phyloP scores from a whole-genome alignment of 1,140 invertebrate species.

The Papilio polytes region DNA sequence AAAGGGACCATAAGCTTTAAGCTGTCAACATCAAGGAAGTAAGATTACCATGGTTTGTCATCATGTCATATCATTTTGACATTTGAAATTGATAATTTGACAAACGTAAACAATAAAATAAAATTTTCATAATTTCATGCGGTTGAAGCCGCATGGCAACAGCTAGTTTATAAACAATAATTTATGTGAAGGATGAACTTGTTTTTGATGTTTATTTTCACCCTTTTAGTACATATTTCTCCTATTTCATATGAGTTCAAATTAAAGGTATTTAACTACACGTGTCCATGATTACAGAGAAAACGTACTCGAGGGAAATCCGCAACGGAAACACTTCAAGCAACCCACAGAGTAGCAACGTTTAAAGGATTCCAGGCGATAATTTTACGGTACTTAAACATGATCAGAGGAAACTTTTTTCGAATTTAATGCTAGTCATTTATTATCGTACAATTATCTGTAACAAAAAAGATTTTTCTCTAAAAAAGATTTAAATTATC shows the following conservation, averaged over 20 bases:
- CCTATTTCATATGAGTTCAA: neutral
- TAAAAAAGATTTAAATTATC: neutral
- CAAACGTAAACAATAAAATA: no score
- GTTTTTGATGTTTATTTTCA: neutral
- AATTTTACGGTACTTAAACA: constrained; percentile 20
- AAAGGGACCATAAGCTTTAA: no score
- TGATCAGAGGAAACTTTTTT: constrained; percentile 1
- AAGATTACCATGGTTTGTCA: no score
- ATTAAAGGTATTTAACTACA: neutral
- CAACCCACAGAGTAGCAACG: neutral
- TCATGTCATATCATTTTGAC: no score
- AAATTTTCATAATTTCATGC: no score
- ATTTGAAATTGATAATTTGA: no score
- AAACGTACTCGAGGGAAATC: constrained; percentile 19
- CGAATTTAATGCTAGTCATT: neutral
- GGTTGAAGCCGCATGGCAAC: no score
- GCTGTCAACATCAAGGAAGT: no score
- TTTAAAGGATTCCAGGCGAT: constrained; percentile 15
- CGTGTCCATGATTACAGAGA: neutral
- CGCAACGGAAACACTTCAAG: constrained; percentile 8
- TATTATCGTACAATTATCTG: neutral
- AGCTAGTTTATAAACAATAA: no score
- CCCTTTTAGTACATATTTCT: neutral
- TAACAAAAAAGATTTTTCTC: neutral
- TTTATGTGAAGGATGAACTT: no score